Base-by-base conservation (phyloP, 2,888 invertebrate species). In the Cotesia congregata region DNA sequence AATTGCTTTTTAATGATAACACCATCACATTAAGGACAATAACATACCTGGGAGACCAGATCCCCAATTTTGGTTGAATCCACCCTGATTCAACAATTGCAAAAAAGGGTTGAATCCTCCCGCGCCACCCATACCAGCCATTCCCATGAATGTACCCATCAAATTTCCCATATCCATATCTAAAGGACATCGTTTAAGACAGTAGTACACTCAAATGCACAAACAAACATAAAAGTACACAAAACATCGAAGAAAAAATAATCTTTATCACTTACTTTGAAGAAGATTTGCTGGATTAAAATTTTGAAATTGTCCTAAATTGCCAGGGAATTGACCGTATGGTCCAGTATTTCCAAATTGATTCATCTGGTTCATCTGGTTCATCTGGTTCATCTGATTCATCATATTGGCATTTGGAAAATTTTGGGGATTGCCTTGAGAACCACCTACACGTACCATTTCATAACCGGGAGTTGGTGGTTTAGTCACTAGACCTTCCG, bases 271-370 rank as follows among this genome's bases (percentile, higher is more conserved):
- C 94, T 94, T 94, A 95, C 95, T 95, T 92, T 95, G 95, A 90
- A 96, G 92, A 89, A 95, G 93, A 88, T 95, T 94, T 89, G 95
- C 94, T 87, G 95, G 94, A 92, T 92, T 94, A 90, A 92, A 93
- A 72, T 92, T 92, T 38, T 85, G 90, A 85, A 83, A 84, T 64
- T 90, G 82, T 72, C 85, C 80, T 40, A 87, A 79, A 73, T 83
- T 83, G 86, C 79, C 91, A 88, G 88, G 85, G 68, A 86, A 86
- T 38, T 81, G 82, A 20, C 80, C 81, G 39, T 81, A 81, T 1
- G 83, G 78, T 30, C 82, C 81, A 15, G 81, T 82, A 67, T 85
- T 86, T 38, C 86, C 87, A 82, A 87, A 79, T 67, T 85, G 87
- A 83, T 87, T 85, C 83, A 87, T 78, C 64, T 85, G 87, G 80